phyloP scores from a whole-genome alignment of 2,888 invertebrate species.

The Sclerodermus sp. region DNA sequence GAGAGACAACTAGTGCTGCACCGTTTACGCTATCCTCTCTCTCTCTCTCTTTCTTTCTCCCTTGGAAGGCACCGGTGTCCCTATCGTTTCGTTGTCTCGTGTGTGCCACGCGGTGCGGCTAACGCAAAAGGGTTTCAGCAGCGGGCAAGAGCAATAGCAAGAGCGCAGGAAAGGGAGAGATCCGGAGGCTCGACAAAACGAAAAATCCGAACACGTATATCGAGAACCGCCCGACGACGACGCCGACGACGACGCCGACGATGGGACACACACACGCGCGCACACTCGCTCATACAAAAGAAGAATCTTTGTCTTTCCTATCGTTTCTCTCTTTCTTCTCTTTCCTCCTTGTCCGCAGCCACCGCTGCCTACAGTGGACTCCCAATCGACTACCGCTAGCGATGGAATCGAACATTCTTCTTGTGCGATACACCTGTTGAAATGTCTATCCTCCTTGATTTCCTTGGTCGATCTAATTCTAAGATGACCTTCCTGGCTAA shows the following conservation, averaged over 20 bases:
- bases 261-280: slow-evolving; percentile 36
- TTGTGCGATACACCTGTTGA: not conserved
- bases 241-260: slow-evolving; percentile 22
- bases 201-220: slow-evolving; percentile 49
- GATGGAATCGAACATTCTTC: slow-evolving; percentile 29
- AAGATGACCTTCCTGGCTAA: too few species aligned
- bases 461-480: too few species aligned
- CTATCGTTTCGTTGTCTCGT: slow-evolving; percentile 37
- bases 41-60: slow-evolving; percentile 22
- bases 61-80: slow-evolving; percentile 11
- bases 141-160: slow-evolving; percentile 29
- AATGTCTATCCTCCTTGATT: too few species aligned
- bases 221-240: slow-evolving; percentile 36
- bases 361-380: slow-evolving; percentile 37
- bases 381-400: slow-evolving; percentile 39
- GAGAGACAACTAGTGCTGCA: slow-evolving; percentile 21
- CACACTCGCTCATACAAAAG: slow-evolving; percentile 5
- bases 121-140: slow-evolving; percentile 45
- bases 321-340: slow-evolving; percentile 1
- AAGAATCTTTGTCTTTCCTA: too few species aligned
- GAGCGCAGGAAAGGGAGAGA: too few species aligned
- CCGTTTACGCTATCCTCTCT: slow-evolving; percentile 44
- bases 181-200: slow-evolving; percentile 42
- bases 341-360: slow-evolving; percentile 38
- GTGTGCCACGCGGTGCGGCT: slow-evolving; percentile 52